Evolutionary conservation across 2,113 vertebrate species (phyloP).

Genomic region (Myiozetetes cayanensis): DNA sequence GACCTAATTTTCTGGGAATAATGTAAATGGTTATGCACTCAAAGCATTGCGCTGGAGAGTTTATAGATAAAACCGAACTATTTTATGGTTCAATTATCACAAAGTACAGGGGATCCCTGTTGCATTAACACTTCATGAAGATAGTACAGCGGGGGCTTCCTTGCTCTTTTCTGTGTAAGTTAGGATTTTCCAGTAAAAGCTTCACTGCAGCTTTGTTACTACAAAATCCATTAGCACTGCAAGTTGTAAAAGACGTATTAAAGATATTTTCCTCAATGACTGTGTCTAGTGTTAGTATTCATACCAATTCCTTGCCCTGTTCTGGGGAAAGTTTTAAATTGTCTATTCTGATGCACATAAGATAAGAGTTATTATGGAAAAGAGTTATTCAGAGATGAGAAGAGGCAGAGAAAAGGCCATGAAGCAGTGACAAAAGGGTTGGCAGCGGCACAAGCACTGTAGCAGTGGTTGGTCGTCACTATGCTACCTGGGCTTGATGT

Average conservation of each 20-base stretch:
- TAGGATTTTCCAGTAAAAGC: conserved; percentile 7
- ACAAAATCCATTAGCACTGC: background rate
- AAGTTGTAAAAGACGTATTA: background rate
- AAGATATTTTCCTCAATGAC: background rate
- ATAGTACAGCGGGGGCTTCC: background rate
- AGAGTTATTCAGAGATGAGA: background rate
- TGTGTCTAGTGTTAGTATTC: background rate
- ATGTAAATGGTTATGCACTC: conserved; percentile 63
- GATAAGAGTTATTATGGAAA: background rate
- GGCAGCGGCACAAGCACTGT: background rate
- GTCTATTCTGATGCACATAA: background rate
- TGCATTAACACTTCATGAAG: conserved; percentile 47
- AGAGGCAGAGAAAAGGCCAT: background rate
- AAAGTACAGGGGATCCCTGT: conserved; percentile 22
- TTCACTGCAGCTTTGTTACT: background rate
- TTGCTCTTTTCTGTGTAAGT: background rate
- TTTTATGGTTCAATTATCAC: conserved; percentile 67
- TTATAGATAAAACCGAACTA: conserved; percentile 75
- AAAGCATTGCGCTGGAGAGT: conserved; percentile 61
- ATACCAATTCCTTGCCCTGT: background rate
- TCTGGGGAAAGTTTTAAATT: background rate
- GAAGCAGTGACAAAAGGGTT: background rate
- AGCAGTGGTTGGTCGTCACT: background rate
- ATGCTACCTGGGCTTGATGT: background rate
- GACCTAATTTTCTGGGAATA: conserved; percentile 77